These are phyloP conservation scores for Athene cunicularia DNA, from an alignment of 2,113 vertebrate genomes.

Conservation along the genomic window DNA sequence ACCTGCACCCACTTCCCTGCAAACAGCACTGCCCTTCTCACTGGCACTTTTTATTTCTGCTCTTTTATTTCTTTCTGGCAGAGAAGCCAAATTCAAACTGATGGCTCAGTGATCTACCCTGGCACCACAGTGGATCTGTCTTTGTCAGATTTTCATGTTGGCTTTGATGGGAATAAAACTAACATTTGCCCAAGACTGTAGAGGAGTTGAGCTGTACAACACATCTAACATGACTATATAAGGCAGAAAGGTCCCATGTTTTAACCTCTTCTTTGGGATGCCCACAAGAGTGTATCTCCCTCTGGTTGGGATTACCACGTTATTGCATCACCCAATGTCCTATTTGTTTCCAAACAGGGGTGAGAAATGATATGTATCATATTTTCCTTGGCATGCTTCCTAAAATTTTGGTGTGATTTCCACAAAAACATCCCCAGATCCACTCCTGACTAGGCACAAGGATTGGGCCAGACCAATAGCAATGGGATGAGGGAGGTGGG, in stretches of 20 bases:
- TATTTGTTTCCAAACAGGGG: not conserved
- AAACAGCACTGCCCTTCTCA: not conserved
- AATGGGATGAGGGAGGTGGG: not conserved
- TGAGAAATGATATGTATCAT: not conserved
- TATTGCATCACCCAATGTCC: fast-evolving
- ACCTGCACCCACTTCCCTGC: not conserved
- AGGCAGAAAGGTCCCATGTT: not conserved
- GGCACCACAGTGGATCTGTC: not conserved
- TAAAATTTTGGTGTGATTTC: not conserved
- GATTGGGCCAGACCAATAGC: not conserved
- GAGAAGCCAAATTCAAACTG: not conserved
- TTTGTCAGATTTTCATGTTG: not conserved
- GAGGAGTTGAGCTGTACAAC: not conserved
- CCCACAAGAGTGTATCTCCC: not conserved
- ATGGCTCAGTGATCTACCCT: not conserved
- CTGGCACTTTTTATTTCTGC: not conserved
- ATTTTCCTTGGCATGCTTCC: not conserved
- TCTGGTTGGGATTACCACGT: not conserved
- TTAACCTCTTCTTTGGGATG: not conserved
- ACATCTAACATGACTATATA: not conserved
- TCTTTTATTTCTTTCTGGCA: not conserved
- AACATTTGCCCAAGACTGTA: not conserved
- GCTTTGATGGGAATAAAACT: not conserved
- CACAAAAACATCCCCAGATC: not conserved
- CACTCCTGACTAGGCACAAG: not conserved